Percentiles rank a stretch among this genome's conserved stretches.
phyloP scores from a whole-genome alignment of 1,140 invertebrate genomes.

The Formica exsecta region DNA sequence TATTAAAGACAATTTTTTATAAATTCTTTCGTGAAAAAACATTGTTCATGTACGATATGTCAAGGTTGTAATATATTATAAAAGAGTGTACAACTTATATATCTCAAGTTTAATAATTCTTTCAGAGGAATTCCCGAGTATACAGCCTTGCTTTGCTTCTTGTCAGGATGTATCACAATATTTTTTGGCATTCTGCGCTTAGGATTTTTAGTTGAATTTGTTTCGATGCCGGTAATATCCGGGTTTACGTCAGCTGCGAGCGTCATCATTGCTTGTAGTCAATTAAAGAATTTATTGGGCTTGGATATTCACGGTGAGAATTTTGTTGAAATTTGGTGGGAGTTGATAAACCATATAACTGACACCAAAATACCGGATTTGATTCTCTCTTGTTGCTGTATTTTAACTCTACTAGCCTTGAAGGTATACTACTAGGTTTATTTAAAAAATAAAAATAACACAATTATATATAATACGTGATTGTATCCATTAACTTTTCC shows the following conservation, averaged over 20 bases:
- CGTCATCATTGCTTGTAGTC: conserved; percentile 93
- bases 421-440: conserved; percentile 86
- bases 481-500: conserved; percentile 14
- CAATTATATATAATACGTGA: too few relatives aligned
- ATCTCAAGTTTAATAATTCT: not conserved
- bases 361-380: conserved; percentile 88
- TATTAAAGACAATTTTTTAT: conserved; percentile 27
- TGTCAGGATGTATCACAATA: conserved; percentile 90
- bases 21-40: not conserved
- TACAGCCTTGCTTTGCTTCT: conserved; percentile 91
- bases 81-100: not conserved
- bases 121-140: conserved; percentile 87
- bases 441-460: not conserved
- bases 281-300: conserved; percentile 92
- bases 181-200: conserved; percentile 91
- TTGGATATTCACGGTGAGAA: conserved; percentile 88
- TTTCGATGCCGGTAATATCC: conserved; percentile 93
- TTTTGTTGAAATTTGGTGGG: conserved; percentile 88
- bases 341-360: conserved; percentile 87
- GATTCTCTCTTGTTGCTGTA: conserved; percentile 89
- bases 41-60: not conserved
- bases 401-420: conserved; percentile 88
- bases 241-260: conserved; percentile 96
- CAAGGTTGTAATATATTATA: not conserved
- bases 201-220: conserved; percentile 94